Conservation (phyloP, 2,888 invertebrate genomes). For the Shargacucullia verbasci region DNA sequence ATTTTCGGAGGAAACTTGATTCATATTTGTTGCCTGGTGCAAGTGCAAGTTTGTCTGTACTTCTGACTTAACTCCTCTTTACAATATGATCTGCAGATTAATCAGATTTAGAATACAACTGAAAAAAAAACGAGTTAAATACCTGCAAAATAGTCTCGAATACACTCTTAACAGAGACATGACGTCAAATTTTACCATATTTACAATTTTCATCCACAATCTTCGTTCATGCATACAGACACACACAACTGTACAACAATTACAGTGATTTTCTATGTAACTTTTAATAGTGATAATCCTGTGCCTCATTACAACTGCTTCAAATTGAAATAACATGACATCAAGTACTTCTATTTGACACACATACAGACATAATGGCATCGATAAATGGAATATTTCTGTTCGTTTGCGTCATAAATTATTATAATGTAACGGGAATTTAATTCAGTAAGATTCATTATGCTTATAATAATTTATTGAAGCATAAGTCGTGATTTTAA, state of each 20-base stretch:
- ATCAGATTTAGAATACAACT: no score
- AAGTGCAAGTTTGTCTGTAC: no score
- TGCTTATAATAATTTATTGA: conserved; percentile 34
- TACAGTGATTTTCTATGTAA: conserved; percentile 23
- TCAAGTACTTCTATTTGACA: conserved; percentile 62
- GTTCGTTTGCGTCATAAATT: conserved; percentile 45
- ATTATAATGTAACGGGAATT: conserved; percentile 47
- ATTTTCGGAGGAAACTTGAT: no score
- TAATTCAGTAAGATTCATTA: conserved; percentile 33
- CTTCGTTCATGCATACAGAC: no score
- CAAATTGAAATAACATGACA: conserved; percentile 44
- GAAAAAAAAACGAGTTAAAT: no score
- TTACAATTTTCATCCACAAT: no score
- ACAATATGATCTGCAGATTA: no score
- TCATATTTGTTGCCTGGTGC: no score
- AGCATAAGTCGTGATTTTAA: conserved; percentile 8
- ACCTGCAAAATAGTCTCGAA: no score
- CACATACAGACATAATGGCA: conserved; percentile 35
- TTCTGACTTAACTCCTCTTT: no score
- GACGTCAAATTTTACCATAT: no score
- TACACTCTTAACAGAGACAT: no score
- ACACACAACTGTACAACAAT: conserved; percentile 34
- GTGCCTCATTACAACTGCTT: conserved; percentile 39
- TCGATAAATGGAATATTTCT: conserved; percentile 36
- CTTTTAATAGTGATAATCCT: not conserved